Evolutionary conservation across 2,797 vertebrate species (phyloP), one percentile per base, ranked within the genome.

Genomic region (Enteromius thamalakanensis): DNA sequence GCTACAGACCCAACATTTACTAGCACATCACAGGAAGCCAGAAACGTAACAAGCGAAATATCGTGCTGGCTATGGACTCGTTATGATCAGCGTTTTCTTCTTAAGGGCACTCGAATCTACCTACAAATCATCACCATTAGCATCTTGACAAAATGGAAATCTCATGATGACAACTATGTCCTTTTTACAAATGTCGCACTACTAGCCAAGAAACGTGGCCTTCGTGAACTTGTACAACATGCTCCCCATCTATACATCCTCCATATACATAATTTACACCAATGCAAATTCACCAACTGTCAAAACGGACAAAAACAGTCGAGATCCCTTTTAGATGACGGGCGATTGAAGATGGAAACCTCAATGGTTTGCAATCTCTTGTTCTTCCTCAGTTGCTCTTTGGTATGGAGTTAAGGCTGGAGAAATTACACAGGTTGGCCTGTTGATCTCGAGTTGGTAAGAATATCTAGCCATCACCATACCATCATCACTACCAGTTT

Each of bases 131-230:
- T 93, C 92, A 93, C 91, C 92, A 91, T 93, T 93, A 93, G 92
- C 92, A 91, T 94, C 92, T 94, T 90, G 91, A 94, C 93, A 94
- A 93, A 93, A 93, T 91, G 89, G 88, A 90, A 92, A 90, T 94
- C 93, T 95, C 76, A 78, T 81, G 51, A 94, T 94, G 92, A 92
- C 80, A 58, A 49, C 92, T 92, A 92, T 95, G 94, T 80, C 85
- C 89, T 95, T 94, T 95, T 91, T 95, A 95, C 94, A 95, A 90
- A 94, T 93, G 92, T 90, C 93, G 92, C 91, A 94, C 93, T 93
- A 94, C 91, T 92, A 94, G 93, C 92, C 92, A 37, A 74, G 71
- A 90, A 93, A 93, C 55, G 26, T 79, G 93, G 92, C 90, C 93
- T 92, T 92, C 89, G 93, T 91, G 89, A 81, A 92, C 90, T 90